These are phyloP conservation scores for Yponomeuta cagnagella DNA, from an alignment of 2,888 invertebrate genomes.

Conservation along the genomic window DNA sequence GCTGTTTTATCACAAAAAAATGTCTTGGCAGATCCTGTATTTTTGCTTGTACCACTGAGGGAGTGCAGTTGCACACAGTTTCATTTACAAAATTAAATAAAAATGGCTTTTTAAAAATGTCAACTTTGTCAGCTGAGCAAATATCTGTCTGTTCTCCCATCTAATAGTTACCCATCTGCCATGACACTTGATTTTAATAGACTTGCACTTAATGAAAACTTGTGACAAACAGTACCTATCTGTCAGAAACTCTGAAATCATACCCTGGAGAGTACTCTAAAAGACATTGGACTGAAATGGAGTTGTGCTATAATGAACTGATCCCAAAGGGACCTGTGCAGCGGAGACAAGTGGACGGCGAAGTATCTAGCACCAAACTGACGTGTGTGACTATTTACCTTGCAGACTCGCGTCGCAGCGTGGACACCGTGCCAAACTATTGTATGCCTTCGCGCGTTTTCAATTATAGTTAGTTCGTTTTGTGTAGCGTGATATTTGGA, in stretches of 20 bases:
- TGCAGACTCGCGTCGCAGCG: constrained; percentile 56
- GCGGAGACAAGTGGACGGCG: neutral
- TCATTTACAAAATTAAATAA: too few relatives aligned
- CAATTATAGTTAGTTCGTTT: constrained; percentile 11
- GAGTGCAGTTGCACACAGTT: too few relatives aligned
- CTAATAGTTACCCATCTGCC: too few relatives aligned
- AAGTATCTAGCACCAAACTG: constrained; percentile 32
- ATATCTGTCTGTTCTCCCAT: too few relatives aligned
- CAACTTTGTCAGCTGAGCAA: too few relatives aligned
- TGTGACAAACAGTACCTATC: neutral
- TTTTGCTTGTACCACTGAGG: too few relatives aligned
- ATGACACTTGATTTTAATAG: too few relatives aligned
- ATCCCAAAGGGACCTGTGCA: neutral
- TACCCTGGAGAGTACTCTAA: neutral
- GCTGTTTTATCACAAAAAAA: too few relatives aligned
- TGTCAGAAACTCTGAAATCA: neutral
- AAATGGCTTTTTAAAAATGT: too few relatives aligned
- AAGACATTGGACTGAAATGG: neutral
- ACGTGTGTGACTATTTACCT: constrained; percentile 65
- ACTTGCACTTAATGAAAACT: neutral
- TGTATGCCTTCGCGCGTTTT: neutral
- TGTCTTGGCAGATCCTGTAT: too few relatives aligned
- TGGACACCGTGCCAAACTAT: constrained; percentile 52
- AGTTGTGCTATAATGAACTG: neutral
- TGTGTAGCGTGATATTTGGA: neutral